Evolutionary conservation across 2,113 vertebrate genomes (phyloP).

Genomic region (Salvelinus namaycush): DNA sequence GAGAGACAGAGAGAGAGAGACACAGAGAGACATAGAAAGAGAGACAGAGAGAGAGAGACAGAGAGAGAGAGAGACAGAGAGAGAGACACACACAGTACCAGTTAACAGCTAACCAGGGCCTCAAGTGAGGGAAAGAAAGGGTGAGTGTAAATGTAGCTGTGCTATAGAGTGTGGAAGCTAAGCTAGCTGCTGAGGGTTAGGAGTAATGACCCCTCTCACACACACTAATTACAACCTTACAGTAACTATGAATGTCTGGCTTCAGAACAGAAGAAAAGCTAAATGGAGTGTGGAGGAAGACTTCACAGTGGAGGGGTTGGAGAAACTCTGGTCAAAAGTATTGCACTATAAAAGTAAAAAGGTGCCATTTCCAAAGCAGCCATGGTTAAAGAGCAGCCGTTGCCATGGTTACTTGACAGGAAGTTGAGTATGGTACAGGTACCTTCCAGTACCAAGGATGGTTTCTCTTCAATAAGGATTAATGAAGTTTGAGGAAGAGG

Average conservation of each 20-base stretch:
- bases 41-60: too few species aligned
- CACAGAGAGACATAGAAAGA: too few species aligned
- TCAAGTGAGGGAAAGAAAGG: not conserved
- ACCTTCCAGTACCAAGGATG: too few species aligned
- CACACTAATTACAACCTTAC: slow-evolving; percentile 65
- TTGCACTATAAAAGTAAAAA: too few species aligned
- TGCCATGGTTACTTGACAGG: too few species aligned
- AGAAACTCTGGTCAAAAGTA: not conserved
- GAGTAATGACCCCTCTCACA: slow-evolving; percentile 57
- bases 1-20: too few species aligned
- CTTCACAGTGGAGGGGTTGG: not conserved
- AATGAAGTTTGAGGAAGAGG: too few species aligned
- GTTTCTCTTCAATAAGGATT: too few species aligned
- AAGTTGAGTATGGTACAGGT: too few species aligned
- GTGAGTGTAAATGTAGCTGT: slow-evolving; percentile 51
- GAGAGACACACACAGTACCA: not conserved
- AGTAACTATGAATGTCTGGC: slow-evolving; percentile 23
- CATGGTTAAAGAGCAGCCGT: too few species aligned
- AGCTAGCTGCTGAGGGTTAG: slow-evolving; percentile 57
- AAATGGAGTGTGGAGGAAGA: not conserved
- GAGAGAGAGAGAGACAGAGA: too few species aligned
- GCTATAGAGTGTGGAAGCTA: slow-evolving; percentile 39
- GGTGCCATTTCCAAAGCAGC: too few species aligned
- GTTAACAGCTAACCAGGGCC: slow-evolving; percentile 3
- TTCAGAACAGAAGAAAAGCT: slow-evolving; percentile 11